A percentile compares a stretch with the other conserved stretches of the same genome.
Evolutionary conservation across 2,113 vertebrate genomes (phyloP).

Genomic region (Otocyon megalotis): DNA sequence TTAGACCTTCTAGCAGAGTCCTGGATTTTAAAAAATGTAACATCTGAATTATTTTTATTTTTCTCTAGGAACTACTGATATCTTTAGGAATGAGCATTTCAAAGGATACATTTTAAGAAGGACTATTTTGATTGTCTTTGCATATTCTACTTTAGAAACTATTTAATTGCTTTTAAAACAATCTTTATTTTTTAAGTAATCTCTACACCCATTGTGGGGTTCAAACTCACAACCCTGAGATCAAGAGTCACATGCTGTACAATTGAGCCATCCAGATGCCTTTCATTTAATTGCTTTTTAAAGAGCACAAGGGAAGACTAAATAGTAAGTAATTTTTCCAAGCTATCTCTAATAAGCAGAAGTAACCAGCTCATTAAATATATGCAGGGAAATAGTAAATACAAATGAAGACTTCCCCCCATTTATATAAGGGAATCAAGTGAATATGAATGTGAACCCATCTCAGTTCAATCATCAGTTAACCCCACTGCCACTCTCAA

Average conservation of each 20-base stretch:
- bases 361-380: constrained; percentile 67
- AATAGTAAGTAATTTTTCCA: constrained; percentile 75
- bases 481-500: neutral
- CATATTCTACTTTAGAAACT: constrained; percentile 70
- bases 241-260: neutral
- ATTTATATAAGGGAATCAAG: neutral
- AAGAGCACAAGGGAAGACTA: constrained; percentile 74
- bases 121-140: neutral
- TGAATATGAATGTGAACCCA: neutral
- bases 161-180: constrained; percentile 81
- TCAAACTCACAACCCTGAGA: neutral
- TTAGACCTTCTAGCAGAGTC: neutral
- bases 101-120: neutral
- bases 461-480: neutral
- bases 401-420: neutral
- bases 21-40: neutral
- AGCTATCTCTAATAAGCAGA: constrained; percentile 76
- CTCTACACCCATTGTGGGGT: neutral
- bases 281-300: constrained; percentile 84
- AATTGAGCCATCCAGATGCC: neutral
- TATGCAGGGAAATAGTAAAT: constrained; percentile 56
- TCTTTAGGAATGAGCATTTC: neutral
- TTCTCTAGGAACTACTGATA: neutral
- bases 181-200: neutral
- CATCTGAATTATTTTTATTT: neutral